Conservation (phyloP, 2,113 vertebrate genomes). For the Xenotilapia longispinis region DNA sequence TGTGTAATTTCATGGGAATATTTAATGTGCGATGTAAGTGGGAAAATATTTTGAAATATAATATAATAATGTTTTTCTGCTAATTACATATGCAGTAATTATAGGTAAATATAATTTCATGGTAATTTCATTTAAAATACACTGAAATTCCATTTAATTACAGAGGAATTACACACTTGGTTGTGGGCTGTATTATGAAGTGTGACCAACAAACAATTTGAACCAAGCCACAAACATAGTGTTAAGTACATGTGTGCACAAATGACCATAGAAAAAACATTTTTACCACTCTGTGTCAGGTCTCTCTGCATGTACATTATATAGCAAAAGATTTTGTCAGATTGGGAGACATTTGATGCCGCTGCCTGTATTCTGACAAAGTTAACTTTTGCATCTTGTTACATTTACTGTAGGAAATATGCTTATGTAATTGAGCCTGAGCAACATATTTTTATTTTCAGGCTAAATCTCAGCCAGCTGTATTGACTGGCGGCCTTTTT, state of each 20-base stretch:
- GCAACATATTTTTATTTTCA: background rate
- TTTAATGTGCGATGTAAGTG: background rate
- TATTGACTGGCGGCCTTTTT: conserved; percentile 1
- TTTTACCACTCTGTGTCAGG: background rate
- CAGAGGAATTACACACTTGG: background rate
- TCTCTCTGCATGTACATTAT: background rate
- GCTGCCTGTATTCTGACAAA: background rate
- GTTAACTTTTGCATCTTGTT: background rate
- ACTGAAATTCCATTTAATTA: background rate
- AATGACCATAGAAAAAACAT: background rate
- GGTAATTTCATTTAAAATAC: background rate
- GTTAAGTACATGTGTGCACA: background rate
- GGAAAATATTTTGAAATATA: background rate
- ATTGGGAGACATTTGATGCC: fast-evolving
- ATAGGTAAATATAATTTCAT: background rate
- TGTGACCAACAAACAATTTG: background rate
- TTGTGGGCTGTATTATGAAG: background rate
- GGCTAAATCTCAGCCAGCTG: conserved; percentile 1
- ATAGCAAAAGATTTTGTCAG: background rate
- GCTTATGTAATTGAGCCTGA: background rate
- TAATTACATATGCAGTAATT: background rate
- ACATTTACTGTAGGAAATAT: background rate
- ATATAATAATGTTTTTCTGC: background rate
- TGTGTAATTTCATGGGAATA: background rate
- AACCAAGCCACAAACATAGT: background rate